Conservation (phyloP, 2,888 invertebrate genomes). For the Scaptodrosophila latifasciaeformis region DNA sequence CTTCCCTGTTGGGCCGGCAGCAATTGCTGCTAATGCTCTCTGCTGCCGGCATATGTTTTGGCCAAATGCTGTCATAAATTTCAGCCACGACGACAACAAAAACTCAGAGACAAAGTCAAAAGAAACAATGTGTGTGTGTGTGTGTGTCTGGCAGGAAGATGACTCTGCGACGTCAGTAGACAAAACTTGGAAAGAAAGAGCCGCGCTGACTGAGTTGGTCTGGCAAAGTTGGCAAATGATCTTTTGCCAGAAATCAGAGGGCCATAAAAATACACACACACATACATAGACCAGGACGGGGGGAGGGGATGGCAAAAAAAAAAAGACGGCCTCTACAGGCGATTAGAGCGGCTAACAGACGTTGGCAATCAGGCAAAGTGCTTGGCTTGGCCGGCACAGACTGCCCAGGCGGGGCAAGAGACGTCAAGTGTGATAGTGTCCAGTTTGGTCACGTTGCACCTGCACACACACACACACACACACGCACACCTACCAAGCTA, state of each 20-base stretch:
- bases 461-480: constrained; percentile 23
- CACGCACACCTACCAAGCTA: constrained; percentile 28
- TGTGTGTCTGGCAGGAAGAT: constrained; percentile 40
- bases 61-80: constrained; percentile 70
- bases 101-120: constrained; percentile 41
- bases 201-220: too few relatives aligned
- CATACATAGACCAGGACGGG: neutral
- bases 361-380: constrained; percentile 65
- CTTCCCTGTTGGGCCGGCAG: neutral
- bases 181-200: constrained; percentile 18
- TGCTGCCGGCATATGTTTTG: constrained; percentile 66
- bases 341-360: constrained; percentile 45
- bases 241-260: constrained; percentile 59
- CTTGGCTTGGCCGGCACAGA: constrained; percentile 43
- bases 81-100: constrained; percentile 45
- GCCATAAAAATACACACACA: constrained; percentile 47
- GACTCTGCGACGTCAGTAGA: constrained; percentile 11
- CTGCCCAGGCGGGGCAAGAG: too few relatives aligned
- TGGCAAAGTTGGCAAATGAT: constrained; percentile 62
- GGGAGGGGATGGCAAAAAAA: neutral
- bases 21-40: constrained; percentile 57
- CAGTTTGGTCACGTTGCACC: constrained; percentile 46
- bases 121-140: constrained; percentile 62
- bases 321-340: constrained; percentile 26
- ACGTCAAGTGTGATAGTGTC: constrained; percentile 27